Base-by-base conservation (phyloP, 1,140 invertebrate species). In the Polyergus mexicanus region DNA sequence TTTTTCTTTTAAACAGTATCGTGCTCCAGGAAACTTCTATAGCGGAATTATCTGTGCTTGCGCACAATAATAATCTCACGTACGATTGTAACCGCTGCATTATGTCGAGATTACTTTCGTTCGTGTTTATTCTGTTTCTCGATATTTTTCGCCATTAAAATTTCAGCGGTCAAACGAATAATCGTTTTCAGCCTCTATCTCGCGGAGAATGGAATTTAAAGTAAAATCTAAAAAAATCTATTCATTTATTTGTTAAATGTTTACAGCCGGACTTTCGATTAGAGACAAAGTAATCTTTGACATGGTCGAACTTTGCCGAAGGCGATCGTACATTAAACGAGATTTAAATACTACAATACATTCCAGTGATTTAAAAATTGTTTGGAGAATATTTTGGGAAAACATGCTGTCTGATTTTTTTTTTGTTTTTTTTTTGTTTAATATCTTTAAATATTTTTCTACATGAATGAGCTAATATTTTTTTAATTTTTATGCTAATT, bases 11-110 rank as follows among this genome's bases (percentile, higher is more conserved):
- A 90, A 85, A 84, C 86, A 90, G 83, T 86, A 51, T 51, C 16
- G 16, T 90, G 81, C 77, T 90, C 72, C 89, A 91, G 93, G 93
- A 92, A 93, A 91, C 91, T 92, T 92, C 89, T 91, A 71, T 92
- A 81, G 88, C 88, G 80, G 91, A 84, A 65, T 91, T 78, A 86
- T 32, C 2, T 44, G 41, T 88, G 89, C 86, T 88, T 88, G 86
- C 80, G 90, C 87, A 91, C 90, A 89, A 86, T 78, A 35, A 86
- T 84, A 89, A 65, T 76, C 65, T 75, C 58, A 68, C 56, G 35
- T 71, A 22, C 66, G 58, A 80, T 69, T 44, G 32, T 68, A 38
- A 38, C n/a, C 5, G 32, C 60, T 54, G 72, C 44, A 28, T 63
- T 65, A n/a, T 56, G 22, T 76, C 84, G 62, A 88, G 84, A 89